Base-by-base conservation (phyloP, 1,140 invertebrate genomes). In the Saccostrea echinata region DNA sequence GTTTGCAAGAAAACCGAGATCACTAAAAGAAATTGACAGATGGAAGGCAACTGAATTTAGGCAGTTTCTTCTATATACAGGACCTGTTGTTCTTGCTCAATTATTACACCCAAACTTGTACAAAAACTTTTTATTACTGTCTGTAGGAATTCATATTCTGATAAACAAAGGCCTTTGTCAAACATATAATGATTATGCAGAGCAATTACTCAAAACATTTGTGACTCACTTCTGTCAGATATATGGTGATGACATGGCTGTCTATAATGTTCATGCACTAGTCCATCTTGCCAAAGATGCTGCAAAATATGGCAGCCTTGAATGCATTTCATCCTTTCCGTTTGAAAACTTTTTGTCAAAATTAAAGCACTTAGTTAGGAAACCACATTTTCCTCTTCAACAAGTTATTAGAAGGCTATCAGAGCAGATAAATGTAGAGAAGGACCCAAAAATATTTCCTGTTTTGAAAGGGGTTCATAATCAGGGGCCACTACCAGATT, bases 41-140 rank as follows among this genome's bases (percentile, higher is more conserved):
- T 95, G 93, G 93, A 95, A 95, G 92, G 95, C 95, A 27, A 95
- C 94, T 21, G 95, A 95, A 91, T 95, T 95, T 90, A 84, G 94
- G 18, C 92, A 93, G 82, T 95, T 95, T 93, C 86, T 95, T 30
- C 86, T 95, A 18, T 95, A 95, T 91, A 92, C 93, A 43, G 95
- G 94, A 52, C 92, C 92, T 51, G 87, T 94, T 81, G 91, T 94
- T 27, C 53, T 88, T 3, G 55, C 76, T 12, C 30, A 24, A 4
- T 27, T 35, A 21, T 85, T 88, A 18, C 24, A 89, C 81, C 61
- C 91, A 35, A 90, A 93, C 53, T 64, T 94, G 33, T 95, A 94
- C 92, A 85, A 94, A 64, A 91, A 95, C 86, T 95, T 95, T 90
- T 76, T 95, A 57, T 43, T 90, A 27, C 90, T 95, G 76, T 91